Base-by-base conservation (phyloP, 2,797 vertebrate species). In the Manis pentadactyla region DNA sequence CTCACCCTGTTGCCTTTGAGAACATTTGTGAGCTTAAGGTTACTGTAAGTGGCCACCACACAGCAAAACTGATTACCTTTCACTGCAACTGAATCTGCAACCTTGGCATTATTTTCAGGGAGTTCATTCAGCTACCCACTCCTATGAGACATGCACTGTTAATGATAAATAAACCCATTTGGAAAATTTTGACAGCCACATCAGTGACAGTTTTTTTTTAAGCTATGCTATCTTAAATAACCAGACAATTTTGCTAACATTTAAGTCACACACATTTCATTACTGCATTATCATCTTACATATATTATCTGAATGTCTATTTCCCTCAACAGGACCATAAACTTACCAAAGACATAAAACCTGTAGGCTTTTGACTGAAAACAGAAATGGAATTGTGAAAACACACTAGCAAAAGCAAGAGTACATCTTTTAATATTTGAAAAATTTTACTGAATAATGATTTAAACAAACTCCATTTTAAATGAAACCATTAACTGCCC, bases 381-480 rank as follows among this genome's bases (percentile, higher is more conserved):
- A 84, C 37, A 46, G 57, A 77, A 94, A 78, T 25, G 12, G 29
- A 93, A 92, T 18, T 59, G 63, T 92, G 61, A 90, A 87, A 87
- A 63, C 13, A 79, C n/a, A 83, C 21, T 75, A 61, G 29, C 73
- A 96, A 93, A 95, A 69, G 27, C 27, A 88, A 90, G 42, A 93
- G 61, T 69, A 74, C 13, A 63, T 74, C 12, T 87, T 92, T 94
- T 87, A 84, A 90, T 83, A 79, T 77, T 74, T 71, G 7, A 86
- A 91, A 92, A 63, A 9, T 37, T 94, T 92, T 87, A 92, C n/a
- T 51, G 64, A 27, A 75, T 69, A 74, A 91, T 79, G 27, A 96
- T 64, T 90, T 69, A 94, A 88, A 92, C 25, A 61, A 87, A 92
- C 18, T 53, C 27, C 39, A 92, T 55, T 95, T 94, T 87, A 93